Evolutionary conservation across 2,888 invertebrate species (phyloP), one percentile per base, ranked within the genome.

Genomic region (Criorhina ranunculi): DNA sequence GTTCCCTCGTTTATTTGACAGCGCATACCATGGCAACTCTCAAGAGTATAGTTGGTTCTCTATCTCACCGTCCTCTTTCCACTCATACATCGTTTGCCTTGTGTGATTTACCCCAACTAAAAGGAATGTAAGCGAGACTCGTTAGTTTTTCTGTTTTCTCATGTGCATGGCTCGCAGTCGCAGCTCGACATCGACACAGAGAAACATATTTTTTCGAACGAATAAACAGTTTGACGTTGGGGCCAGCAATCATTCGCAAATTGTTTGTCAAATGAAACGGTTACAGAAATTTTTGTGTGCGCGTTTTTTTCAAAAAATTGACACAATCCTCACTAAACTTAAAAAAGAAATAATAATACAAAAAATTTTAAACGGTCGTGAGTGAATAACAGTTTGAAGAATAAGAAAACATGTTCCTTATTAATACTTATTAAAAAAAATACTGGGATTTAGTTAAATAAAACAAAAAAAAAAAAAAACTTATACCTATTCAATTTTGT

Each of bases 221-320:
- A 85, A 85, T 85, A 85, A 85, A 85, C 85, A 85, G 85, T 80
- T 80, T 80, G 85, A 76, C 70, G 85, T 77, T 81, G 86, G 86
- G 76, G 86, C 81, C 60, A 88, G 88, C 88, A 89, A 90, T 91
- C 91, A 91, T 91, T 91, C 91, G 91, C 90, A 90, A 91, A 90
- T 90, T 89, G 91, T 89, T 90, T 91, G 90, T 91, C 91, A 89
- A 90, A 89, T 88, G 89, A 88, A 90, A 88, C 91, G 91, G 91
- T 91, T 87, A 87, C 87, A 87, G 53, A 75, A 76, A 76, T 64
- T 83, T 87, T 87, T 89, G 90, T 89, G 87, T 88, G 86, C 80
- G 79, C 82, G 69, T 77, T 85, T 82, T 75, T 87, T 73, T 62
- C 31, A 80, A 55, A 51, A 66, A 62, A 57, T 69, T 69, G 29